These are phyloP conservation scores for Reinhardtius hippoglossoides DNA, from an alignment of 2,113 vertebrate genomes.

Conservation along the genomic window DNA sequence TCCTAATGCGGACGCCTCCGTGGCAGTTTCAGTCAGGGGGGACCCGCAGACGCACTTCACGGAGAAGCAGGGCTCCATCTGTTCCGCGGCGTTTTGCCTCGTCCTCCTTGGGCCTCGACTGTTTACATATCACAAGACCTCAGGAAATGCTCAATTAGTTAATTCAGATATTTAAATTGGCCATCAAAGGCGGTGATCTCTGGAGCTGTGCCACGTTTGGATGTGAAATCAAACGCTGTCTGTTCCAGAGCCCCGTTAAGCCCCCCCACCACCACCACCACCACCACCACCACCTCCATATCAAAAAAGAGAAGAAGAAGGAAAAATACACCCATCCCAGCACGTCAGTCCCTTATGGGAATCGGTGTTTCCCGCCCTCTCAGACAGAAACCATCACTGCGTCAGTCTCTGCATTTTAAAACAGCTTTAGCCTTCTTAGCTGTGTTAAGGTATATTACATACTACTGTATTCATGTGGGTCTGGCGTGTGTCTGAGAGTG, in stretches of 20 bases:
- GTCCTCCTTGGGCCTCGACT: slow-evolving; percentile 37
- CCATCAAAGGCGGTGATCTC: slow-evolving; percentile 63
- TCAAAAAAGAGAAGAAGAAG: too few species aligned
- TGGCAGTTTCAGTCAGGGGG: slow-evolving; percentile 61
- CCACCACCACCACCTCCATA: not conserved
- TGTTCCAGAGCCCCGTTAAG: slow-evolving; percentile 19
- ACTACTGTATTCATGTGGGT: not conserved
- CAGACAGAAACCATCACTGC: slow-evolving; percentile 66
- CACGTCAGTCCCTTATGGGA: slow-evolving; percentile 67
- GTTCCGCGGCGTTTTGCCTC: slow-evolving; percentile 47
- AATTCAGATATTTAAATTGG: slow-evolving; percentile 71
- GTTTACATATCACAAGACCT: slow-evolving; percentile 69
- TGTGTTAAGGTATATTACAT: slow-evolving; percentile 49
- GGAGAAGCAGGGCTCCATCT: slow-evolving; percentile 69
- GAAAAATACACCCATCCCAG: slow-evolving; percentile 5
- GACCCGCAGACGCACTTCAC: slow-evolving; percentile 65
- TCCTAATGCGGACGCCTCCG: slow-evolving; percentile 61
- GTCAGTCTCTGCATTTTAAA: slow-evolving; percentile 75
- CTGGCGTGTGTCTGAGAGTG: not conserved
- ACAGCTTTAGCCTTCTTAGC: slow-evolving; percentile 45
- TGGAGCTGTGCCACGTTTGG: slow-evolving; percentile 65
- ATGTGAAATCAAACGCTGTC: slow-evolving; percentile 60
- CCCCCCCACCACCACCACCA: not conserved
- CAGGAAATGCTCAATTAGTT: slow-evolving; percentile 69
- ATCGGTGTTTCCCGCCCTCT: slow-evolving; percentile 66